Conservation (phyloP, 2,888 invertebrate genomes). For the Auanema freiburgensis region DNA sequence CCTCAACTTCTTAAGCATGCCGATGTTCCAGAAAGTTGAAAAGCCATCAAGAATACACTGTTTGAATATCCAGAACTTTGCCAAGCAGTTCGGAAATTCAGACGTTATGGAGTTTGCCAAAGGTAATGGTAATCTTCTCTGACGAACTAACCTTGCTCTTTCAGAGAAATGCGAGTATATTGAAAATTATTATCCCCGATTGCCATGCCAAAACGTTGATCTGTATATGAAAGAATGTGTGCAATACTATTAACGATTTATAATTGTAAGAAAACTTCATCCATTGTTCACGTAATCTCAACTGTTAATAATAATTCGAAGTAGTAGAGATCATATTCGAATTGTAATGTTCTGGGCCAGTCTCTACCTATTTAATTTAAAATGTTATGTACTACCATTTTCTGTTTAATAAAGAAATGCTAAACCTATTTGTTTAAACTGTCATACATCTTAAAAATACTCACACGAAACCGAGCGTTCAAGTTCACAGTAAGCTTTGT, state of each 20-base stretch:
- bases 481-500: no score
- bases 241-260: conserved; percentile 19
- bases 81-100: conserved; percentile 39
- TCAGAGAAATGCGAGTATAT: conserved; percentile 46
- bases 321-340: no score
- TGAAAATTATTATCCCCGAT: conserved; percentile 49
- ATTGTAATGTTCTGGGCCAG: no score
- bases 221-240: conserved; percentile 34
- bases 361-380: no score
- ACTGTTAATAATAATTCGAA: no score
- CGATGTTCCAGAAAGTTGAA: neutral
- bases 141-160: neutral
- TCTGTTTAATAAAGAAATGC: no score
- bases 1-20: neutral
- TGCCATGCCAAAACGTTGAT: conserved; percentile 36
- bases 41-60: conserved; percentile 28
- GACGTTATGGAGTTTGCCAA: conserved; percentile 37
- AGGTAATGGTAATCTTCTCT: neutral
- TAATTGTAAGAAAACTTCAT: neutral
- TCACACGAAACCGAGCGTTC: no score
- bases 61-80: conserved; percentile 42
- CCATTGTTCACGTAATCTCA: no score
- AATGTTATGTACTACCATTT: no score
- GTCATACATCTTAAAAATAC: no score
- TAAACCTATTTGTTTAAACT: no score